These are phyloP conservation scores for Scyliorhinus canicula DNA, from an alignment of 2,797 vertebrate genomes.

Conservation along the genomic window DNA sequence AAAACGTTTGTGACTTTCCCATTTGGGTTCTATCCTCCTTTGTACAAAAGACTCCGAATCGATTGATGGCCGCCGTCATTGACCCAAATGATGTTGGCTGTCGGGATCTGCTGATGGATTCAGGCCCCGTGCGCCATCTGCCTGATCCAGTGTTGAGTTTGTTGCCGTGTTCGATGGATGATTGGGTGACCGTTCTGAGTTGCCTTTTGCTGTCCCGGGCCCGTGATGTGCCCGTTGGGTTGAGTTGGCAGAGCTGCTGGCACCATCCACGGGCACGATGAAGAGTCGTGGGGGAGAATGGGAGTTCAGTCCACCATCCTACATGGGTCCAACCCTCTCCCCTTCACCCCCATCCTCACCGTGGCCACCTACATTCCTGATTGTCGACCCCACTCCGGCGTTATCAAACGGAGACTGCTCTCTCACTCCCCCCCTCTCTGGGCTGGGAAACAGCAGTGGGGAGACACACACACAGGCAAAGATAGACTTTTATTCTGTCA, in stretches of 20 bases:
- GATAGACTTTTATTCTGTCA: background rate
- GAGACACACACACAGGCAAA: background rate
- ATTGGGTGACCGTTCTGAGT: background rate
- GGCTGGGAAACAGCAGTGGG: too few relatives aligned
- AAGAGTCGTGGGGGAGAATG: background rate
- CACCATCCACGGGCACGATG: background rate
- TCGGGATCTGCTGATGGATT: background rate
- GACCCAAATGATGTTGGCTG: background rate
- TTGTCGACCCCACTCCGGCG: background rate
- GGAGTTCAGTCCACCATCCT: background rate
- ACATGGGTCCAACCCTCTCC: background rate
- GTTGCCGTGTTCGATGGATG: background rate
- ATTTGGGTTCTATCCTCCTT: background rate
- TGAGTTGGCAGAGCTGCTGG: background rate
- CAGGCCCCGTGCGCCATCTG: background rate
- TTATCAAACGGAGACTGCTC: background rate
- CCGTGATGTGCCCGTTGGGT: background rate
- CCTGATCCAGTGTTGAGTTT: background rate
- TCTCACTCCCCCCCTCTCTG: background rate
- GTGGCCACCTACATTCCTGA: background rate
- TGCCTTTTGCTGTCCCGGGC: background rate
- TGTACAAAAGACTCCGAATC: too few relatives aligned
- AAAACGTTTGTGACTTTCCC: background rate
- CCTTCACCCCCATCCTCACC: too few relatives aligned
- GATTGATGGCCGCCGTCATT: background rate